Base-by-base conservation (phyloP, 2,888 invertebrate genomes). In the Amphipyra tragopoginis region DNA sequence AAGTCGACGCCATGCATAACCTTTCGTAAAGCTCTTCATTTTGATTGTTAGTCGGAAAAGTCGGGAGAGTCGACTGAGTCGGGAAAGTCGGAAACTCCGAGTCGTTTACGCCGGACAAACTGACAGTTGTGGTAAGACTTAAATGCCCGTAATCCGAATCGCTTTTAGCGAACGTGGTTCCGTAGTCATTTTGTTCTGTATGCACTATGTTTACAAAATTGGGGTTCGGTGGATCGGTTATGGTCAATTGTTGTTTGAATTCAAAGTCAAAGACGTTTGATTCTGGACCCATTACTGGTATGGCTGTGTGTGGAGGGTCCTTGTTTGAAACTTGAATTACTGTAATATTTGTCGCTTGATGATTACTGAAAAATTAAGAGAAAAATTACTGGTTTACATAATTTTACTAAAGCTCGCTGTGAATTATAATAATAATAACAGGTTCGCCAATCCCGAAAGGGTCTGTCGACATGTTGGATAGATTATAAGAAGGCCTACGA, bases 271-370 rank as follows among this genome's bases (percentile, higher is more conserved):
- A 94, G 0, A 93, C 77, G 38, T 91, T 81, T 0, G 86, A 86
- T 49, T 91, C 91, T 0, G 86, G 80, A 0, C 92, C 90, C 13
- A 93, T 58, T 0, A 93, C 86, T 0, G 93, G 93, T 26, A 93
- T 94, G 0, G 94, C 94, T 0, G 94, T 93, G 79, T 93, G 93
- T 0, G 94, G 94, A 0, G 93, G 90, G 0, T 84, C 89, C 36
- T 92, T 93, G 43, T 95, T 95, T 0, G 95, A 95, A 0, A 96
- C 96, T 90, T 96, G 93, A n/a, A 96, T 96, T 0, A 96, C 96
- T 26, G 96, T 96, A 36, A 96, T 90, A 69, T 96, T 96, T 0
- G 95, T 89, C 0, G 88, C 86, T 2, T 82, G 83, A 1, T 87
- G 78, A 4, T 90, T 92, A 79, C 43, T 89, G 86, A 5, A 64